Conservation (phyloP, 2,113 vertebrate genomes). For the Strigops habroptila region DNA sequence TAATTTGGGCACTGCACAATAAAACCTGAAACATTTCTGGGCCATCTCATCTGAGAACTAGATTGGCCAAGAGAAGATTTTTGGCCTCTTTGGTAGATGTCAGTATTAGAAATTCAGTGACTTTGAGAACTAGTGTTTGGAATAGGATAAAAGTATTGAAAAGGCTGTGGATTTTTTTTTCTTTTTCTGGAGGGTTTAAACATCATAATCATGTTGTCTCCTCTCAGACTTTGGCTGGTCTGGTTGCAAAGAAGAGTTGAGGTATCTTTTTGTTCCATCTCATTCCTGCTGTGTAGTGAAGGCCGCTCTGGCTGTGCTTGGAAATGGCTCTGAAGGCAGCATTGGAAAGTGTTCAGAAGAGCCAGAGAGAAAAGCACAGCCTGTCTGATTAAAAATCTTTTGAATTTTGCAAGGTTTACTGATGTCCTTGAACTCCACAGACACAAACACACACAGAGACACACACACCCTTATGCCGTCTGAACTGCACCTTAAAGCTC, state of each 20-base stretch:
- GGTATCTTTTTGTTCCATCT: neutral
- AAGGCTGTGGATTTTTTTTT: neutral
- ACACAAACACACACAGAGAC: too few relatives aligned
- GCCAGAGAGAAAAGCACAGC: neutral
- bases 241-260: neutral
- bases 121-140: neutral
- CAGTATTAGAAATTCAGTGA: neutral
- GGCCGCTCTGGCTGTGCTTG: neutral
- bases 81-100: neutral
- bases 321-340: neutral
- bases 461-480: neutral
- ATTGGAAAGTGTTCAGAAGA: neutral
- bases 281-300: neutral
- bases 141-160: neutral
- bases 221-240: neutral
- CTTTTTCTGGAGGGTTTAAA: neutral
- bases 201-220: neutral
- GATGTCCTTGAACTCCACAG: neutral
- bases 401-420: neutral
- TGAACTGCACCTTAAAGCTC: accelerated
- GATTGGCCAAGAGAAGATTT: neutral
- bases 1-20: neutral
- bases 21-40: neutral
- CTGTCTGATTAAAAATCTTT: neutral
- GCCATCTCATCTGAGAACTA: neutral